Base-by-base conservation (phyloP, 2,888 invertebrate species). In the Cheilosia pagana region DNA sequence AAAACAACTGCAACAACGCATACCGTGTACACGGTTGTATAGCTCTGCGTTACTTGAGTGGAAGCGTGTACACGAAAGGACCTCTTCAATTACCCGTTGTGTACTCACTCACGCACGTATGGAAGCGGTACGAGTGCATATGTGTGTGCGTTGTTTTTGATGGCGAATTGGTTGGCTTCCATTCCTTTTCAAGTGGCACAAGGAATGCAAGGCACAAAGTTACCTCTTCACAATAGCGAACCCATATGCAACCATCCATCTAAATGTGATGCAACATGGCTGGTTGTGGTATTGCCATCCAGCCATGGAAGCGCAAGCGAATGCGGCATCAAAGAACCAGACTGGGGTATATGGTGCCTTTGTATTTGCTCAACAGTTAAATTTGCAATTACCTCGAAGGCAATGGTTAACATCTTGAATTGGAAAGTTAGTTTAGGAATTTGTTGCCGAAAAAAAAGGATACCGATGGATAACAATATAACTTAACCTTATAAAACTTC, bases 81-180 rank as follows among this genome's bases (percentile, higher is more conserved):
- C 79, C 79, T 85, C 79, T 85, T 79, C 75, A 85, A 75, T 85
- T 85, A 75, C 75, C 74, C 59, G 74, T 55, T 35, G 72, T 67
- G 65, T 63, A 67, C 62, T 71, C 52, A 57, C 55, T 67, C 62
- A 85, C 79, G 75, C 83, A 71, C 65, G 67, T 78, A 50, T 53
- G 48, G 4, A 31, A 72, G 52, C 39, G 53, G 35, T 19, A 21
- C 45, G 25, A 7, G 28, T 65, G 14, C 12, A 31, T 16, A 16
- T 57, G 31, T 78, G 39, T 63, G 43, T 63, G 31, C 19, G 41
- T 31, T 55, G 35, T 50, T 45, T 48, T 55, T 45, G 39, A 71
- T 62, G 45, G 65, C 78, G 78, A 74, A 74, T 74, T 65, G 63
- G 62, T 83, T 78, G 62, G 79, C 68, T 83, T 79, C 48, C 79